phyloP scores from a whole-genome alignment of 2,113 vertebrate species.

The Tachuris rubrigastra region DNA sequence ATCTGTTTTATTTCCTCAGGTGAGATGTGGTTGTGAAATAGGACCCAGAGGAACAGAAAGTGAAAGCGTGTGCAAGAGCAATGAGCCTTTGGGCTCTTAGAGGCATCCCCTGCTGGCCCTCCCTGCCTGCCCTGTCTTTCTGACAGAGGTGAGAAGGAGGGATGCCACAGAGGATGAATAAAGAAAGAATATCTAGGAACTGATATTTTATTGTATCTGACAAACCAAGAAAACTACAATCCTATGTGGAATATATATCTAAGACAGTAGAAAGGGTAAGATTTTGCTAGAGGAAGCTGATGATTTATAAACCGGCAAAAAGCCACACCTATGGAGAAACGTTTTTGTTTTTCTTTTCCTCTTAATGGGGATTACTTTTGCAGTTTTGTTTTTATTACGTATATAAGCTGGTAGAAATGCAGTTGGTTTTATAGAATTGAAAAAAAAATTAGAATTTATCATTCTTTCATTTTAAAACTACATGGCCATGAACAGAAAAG shows the following conservation, averaged over 20 bases:
- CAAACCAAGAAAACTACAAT: not conserved
- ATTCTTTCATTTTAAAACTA: not conserved
- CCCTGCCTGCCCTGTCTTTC: not conserved
- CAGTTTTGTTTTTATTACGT: not conserved
- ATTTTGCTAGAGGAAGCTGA: not conserved
- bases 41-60: not conserved
- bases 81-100: not conserved
- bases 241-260: not conserved
- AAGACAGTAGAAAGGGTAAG: not conserved
- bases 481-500: not conserved
- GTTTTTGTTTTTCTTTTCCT: not conserved
- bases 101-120: not conserved
- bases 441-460: not conserved
- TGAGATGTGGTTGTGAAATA: not conserved
- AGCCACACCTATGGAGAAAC: accelerated
- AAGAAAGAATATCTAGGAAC: not conserved
- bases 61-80: accelerated
- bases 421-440: not conserved
- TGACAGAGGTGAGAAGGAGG: not conserved
- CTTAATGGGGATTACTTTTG: not conserved
- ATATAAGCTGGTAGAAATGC: not conserved
- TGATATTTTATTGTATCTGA: not conserved
- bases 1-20: not conserved
- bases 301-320: not conserved
- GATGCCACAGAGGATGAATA: not conserved